Conservation (phyloP, 1,140 invertebrate genomes). For the Pinna nobilis region DNA sequence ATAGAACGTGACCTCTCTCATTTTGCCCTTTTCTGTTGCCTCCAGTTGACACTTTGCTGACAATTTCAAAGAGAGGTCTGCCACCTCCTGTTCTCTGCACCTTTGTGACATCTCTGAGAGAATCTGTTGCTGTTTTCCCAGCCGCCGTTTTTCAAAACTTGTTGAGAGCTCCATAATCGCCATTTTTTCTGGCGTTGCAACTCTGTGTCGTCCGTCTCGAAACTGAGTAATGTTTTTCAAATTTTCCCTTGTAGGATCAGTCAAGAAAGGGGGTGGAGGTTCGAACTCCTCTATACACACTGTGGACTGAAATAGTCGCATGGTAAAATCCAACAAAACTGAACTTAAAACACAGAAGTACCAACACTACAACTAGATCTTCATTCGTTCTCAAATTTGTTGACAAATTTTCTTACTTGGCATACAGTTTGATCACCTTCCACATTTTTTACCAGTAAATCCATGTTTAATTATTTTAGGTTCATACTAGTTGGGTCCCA, state of each 20-base stretch:
- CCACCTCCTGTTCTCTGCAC: slow-evolving; percentile 57
- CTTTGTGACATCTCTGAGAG: slow-evolving; percentile 53
- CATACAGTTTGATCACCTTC: not conserved
- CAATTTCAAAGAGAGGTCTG: slow-evolving; percentile 42
- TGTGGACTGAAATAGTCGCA: slow-evolving; percentile 47
- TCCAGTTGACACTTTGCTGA: slow-evolving; percentile 40
- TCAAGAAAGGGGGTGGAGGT: slow-evolving; percentile 45
- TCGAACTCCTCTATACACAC: slow-evolving; percentile 39
- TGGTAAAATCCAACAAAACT: slow-evolving; percentile 7
- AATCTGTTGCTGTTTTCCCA: slow-evolving; percentile 60
- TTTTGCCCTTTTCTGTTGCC: slow-evolving; percentile 2
- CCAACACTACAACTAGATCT: not conserved
- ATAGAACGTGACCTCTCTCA: slow-evolving; percentile 34
- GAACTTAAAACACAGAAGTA: not conserved
- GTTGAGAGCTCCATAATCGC: slow-evolving; percentile 57
- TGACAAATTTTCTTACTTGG: not conserved
- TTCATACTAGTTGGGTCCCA: not conserved
- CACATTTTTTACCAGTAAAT: slow-evolving; percentile 1
- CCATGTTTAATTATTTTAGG: slow-evolving; percentile 6
- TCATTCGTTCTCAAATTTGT: not conserved
- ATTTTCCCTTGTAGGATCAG: slow-evolving; percentile 39
- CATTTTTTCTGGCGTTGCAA: slow-evolving; percentile 58
- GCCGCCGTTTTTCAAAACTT: slow-evolving; percentile 54
- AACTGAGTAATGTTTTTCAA: slow-evolving; percentile 45
- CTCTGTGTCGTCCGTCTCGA: slow-evolving; percentile 48